A percentile compares a stretch with the other conserved stretches of the same genome.
These are phyloP conservation scores for Colaptes auratus DNA, from an alignment of 2,113 vertebrate genomes.

Conservation along the genomic window DNA sequence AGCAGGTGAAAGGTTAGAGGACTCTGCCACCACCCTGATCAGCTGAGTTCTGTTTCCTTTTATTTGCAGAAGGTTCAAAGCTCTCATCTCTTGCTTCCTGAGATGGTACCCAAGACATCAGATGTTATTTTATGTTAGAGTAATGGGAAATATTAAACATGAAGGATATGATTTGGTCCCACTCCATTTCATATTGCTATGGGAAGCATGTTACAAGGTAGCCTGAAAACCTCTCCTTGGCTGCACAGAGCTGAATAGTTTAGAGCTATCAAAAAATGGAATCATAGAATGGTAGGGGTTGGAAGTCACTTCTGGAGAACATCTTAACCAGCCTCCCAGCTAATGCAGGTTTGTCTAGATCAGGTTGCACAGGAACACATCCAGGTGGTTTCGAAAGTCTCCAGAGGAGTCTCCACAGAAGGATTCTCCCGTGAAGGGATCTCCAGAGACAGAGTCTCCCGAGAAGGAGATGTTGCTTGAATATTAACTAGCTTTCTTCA, in stretches of 20 bases:
- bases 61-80: accelerated
- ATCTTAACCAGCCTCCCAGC: too few species aligned
- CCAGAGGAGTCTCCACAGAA: too few species aligned
- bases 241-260: background rate
- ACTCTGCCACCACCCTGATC: accelerated
- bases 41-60: background rate
- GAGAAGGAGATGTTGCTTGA: too few species aligned
- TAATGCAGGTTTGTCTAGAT: too few species aligned
- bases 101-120: background rate
- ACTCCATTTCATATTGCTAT: background rate
- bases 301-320: too few species aligned
- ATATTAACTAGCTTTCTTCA: too few species aligned
- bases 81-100: background rate
- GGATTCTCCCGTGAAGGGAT: too few species aligned
- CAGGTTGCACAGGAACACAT: too few species aligned
- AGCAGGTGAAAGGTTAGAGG: background rate
- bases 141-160: background rate
- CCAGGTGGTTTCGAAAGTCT: too few species aligned
- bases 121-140: accelerated
- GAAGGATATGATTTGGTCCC: background rate
- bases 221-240: background rate
- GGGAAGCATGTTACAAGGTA: background rate
- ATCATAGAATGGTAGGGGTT: too few species aligned
- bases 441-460: too few species aligned
- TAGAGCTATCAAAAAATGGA: background rate